Evolutionary conservation across 2,113 vertebrate genomes (phyloP), one percentile per base, ranked within the genome.

Genomic region (Pluvialis apricaria): DNA sequence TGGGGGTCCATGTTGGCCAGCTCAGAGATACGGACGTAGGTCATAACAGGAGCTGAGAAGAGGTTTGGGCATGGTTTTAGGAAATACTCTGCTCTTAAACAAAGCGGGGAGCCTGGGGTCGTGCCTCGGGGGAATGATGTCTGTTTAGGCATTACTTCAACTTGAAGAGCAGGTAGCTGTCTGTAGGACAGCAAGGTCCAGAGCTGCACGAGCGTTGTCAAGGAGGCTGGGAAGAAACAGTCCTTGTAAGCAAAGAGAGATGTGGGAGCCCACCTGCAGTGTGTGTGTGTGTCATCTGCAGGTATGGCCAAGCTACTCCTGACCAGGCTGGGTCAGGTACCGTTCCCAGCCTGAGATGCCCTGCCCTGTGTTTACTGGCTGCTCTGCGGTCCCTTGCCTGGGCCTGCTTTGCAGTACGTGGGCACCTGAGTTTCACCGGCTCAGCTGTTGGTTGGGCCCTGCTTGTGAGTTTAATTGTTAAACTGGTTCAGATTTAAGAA

Each of bases 1-100:
- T 1, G 1, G 10, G 29, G 14, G 12, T 60, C n/a, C 20, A 5
- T 24, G 0, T 8, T 14, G 62, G 24, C 24, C 57, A 45, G 54
- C 28, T 26, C 20, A 9, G 8, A 45, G 45, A 19, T 45, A 45
- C 45, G 18, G 45, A 45, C 45, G 45, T 45, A 5, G 29, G 17
- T 54, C n/a, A 4, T 47, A 15, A 4, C 20, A 58, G 62, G 36
- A 29, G 29, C 21, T 45, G 32, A 31, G 16, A 28, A 31, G 16
- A 28, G n/a, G 16, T 13, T 16, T 32, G 57, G 66, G 24, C 7
- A 0, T 5, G 29, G 51, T 32, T 61, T 6, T 47, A 80, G 34
- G 11, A 44, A 62, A 61, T 24, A 34, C 3, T 40, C 20, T 17
- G 44, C 2, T 2, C 19, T 45, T 15, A 21, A 60, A 40, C 14